A percentile compares a stretch with the other conserved stretches of the same genome.
Evolutionary conservation across 1,140 invertebrate species (phyloP).

Genomic region (Linepithema humile): DNA sequence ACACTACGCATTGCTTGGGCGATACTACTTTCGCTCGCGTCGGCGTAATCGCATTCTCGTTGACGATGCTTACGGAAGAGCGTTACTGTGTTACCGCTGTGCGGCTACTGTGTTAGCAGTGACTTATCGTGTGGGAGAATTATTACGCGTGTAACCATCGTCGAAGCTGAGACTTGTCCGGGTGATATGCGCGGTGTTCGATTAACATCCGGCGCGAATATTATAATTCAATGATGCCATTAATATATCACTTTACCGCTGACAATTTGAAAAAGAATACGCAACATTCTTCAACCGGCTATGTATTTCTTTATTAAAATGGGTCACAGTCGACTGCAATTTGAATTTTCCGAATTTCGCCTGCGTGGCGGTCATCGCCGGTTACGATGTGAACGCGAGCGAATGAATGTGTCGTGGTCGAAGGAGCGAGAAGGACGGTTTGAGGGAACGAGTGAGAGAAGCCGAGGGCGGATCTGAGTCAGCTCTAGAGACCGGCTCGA

Average conservation of each 20-base stretch:
- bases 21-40: slow-evolving; percentile 69
- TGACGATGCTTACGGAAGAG: slow-evolving; percentile 53
- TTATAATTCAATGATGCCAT: background rate
- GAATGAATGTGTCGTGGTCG: slow-evolving; percentile 28
- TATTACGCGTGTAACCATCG: slow-evolving; percentile 36
- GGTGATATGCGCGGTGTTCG: background rate
- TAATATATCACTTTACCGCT: too few species aligned
- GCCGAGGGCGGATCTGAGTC: slow-evolving; percentile 82
- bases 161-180: background rate
- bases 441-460: slow-evolving; percentile 22
- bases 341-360: slow-evolving; percentile 12
- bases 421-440: slow-evolving; percentile 22
- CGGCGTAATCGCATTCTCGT: slow-evolving; percentile 64
- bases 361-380: background rate
- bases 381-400: slow-evolving; percentile 1
- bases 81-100: slow-evolving; percentile 42
- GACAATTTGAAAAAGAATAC: too few species aligned
- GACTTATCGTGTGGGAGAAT: slow-evolving; percentile 54
- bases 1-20: slow-evolving; percentile 39
- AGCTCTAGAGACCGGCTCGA: slow-evolving; percentile 77
- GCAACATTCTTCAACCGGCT: background rate
- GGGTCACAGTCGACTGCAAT: background rate
- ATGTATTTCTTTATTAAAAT: background rate
- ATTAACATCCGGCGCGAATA: background rate
- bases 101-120: slow-evolving; percentile 32